A percentile compares a stretch with the other conserved stretches of the same genome.
phyloP scores from a whole-genome alignment of 2,888 invertebrate species.

The Pseudococcus longispinus region DNA sequence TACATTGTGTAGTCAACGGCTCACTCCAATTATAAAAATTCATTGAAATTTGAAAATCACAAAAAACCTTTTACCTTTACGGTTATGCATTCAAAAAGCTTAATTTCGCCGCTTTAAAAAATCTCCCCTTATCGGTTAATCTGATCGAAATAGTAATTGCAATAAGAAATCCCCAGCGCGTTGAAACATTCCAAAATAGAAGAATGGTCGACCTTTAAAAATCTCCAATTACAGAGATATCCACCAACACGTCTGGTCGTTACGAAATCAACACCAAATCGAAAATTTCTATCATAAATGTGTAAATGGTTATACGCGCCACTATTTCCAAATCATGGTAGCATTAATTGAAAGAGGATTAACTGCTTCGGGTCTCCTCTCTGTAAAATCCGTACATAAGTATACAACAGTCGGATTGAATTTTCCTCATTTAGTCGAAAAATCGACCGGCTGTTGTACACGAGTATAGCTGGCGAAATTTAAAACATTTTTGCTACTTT shows the following conservation, averaged over 20 bases:
- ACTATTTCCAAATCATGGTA: neutral
- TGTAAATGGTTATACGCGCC: neutral
- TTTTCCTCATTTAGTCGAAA: neutral
- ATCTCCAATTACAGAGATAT: neutral
- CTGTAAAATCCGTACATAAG: neutral
- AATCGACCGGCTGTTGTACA: neutral
- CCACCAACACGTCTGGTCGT: neutral
- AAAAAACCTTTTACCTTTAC: neutral
- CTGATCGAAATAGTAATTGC: neutral
- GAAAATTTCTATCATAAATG: neutral
- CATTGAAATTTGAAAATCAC: neutral
- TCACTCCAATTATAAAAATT: neutral
- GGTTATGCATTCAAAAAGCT: neutral
- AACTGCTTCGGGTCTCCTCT: neutral
- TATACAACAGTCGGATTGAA: neutral
- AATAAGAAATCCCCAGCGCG: neutral
- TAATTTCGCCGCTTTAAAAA: neutral
- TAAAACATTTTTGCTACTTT: neutral
- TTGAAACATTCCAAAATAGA: neutral
- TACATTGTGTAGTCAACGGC: neutral
- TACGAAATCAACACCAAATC: neutral
- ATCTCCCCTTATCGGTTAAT: neutral
- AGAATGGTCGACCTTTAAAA: neutral
- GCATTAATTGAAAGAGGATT: slow-evolving; percentile 10
- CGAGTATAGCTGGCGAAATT: neutral